Percentiles rank a stretch among this genome's conserved stretches.
These are phyloP conservation scores for Cochlearius cochlearius DNA, from an alignment of 2,113 vertebrate species.

Conservation along the genomic window DNA sequence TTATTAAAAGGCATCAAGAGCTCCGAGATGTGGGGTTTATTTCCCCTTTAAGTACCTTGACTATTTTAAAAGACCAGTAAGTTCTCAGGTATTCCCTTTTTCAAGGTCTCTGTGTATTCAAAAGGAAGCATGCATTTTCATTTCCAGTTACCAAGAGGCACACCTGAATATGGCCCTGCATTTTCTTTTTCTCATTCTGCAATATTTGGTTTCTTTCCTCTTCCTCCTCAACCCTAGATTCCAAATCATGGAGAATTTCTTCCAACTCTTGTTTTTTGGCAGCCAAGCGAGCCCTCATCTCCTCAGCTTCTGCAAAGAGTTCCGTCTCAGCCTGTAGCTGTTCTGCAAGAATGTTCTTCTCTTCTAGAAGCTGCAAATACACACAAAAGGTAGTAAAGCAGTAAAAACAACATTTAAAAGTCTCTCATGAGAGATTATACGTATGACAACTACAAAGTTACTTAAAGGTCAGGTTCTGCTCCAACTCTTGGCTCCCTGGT, in stretches of 20 bases:
- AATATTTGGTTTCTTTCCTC: constrained; percentile 94
- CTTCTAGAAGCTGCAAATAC: constrained; percentile 83
- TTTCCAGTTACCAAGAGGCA: neutral
- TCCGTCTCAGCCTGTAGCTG: constrained; percentile 97
- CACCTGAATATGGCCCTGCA: constrained; percentile 97
- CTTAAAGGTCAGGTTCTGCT: neutral
- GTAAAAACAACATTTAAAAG: neutral
- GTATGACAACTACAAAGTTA: neutral
- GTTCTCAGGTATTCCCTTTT: neutral
- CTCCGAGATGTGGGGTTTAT: neutral
- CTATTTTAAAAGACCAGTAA: neutral
- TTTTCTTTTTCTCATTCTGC: constrained; percentile 98
- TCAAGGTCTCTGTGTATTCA: neutral
- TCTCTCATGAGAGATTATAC: fast-evolving
- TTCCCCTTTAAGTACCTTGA: neutral
- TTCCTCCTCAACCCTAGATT: constrained; percentile 95
- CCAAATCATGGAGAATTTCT: constrained; percentile 96
- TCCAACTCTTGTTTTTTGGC: constrained; percentile 96
- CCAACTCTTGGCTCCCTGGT: neutral
- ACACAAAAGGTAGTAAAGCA: neutral
- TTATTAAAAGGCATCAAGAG: neutral
- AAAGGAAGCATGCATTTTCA: neutral
- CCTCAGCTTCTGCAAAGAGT: constrained; percentile 95
- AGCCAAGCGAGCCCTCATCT: constrained; percentile 95
- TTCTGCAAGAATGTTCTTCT: constrained; percentile 97